These are phyloP conservation scores for Podarcis siculus DNA, from an alignment of 2,797 vertebrate species.

Conservation along the genomic window DNA sequence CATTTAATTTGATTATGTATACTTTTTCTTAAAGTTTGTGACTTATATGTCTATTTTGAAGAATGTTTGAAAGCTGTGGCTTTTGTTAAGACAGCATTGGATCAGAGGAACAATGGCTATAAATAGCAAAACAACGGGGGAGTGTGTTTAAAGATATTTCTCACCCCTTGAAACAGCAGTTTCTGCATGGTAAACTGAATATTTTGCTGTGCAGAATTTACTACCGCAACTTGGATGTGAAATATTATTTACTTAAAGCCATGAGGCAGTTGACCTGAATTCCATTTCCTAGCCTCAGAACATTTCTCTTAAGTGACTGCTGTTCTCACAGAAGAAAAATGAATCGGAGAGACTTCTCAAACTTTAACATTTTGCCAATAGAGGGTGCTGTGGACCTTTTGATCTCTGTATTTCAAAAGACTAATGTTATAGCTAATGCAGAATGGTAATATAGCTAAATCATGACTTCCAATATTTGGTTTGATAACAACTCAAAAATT, in stretches of 20 bases:
- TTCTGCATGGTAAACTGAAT: background rate
- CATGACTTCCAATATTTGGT: background rate
- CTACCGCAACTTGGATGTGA: background rate
- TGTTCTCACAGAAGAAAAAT: background rate
- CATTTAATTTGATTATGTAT: no score
- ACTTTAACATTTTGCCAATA: slow-evolving; percentile 4
- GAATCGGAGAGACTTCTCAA: background rate
- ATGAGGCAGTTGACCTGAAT: background rate
- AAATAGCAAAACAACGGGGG: background rate
- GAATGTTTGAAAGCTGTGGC: no score
- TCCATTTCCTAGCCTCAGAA: no score
- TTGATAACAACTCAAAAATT: background rate
- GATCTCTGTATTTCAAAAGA: background rate
- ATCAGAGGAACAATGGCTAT: background rate
- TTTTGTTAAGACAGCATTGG: background rate
- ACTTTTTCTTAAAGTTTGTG: background rate
- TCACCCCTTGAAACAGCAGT: background rate
- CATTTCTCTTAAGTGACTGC: background rate
- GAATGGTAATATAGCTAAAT: background rate
- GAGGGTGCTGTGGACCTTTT: slow-evolving; percentile 41
- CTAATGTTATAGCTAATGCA: rapidly evolving
- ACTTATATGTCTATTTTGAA: background rate
- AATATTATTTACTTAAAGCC: background rate
- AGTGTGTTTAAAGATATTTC: background rate
- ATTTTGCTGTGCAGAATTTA: background rate